These are phyloP conservation scores for Macrochelys suwanniensis DNA, from an alignment of 2,797 vertebrate species.

Conservation along the genomic window DNA sequence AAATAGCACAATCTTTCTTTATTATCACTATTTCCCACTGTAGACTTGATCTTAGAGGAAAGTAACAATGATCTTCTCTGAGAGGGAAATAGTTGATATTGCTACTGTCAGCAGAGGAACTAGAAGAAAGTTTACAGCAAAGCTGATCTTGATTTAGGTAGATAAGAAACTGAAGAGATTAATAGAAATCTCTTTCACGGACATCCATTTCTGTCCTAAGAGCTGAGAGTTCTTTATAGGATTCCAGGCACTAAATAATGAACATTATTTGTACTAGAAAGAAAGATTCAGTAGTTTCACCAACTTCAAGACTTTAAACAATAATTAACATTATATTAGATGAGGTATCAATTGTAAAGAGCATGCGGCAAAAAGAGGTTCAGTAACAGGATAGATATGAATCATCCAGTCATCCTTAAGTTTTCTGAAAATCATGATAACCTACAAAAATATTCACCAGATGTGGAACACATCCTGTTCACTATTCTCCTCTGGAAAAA, in stretches of 20 bases:
- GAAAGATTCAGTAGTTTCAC: background rate
- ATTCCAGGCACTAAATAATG: background rate
- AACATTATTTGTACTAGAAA: background rate
- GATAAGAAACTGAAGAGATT: slow-evolving; percentile 12
- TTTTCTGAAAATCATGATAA: background rate
- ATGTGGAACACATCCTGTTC: background rate
- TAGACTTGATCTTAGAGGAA: slow-evolving; percentile 50
- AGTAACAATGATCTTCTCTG: slow-evolving; percentile 32
- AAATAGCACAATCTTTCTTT: background rate
- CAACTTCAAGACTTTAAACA: background rate
- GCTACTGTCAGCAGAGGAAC: slow-evolving; percentile 16
- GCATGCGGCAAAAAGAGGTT: background rate
- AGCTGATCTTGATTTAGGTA: slow-evolving; percentile 26
- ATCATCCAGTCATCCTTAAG: background rate
- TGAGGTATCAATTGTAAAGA: background rate
- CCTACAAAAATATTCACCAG: background rate
- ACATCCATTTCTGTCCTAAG: background rate
- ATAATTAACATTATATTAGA: background rate
- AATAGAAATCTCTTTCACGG: background rate
- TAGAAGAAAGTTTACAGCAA: slow-evolving; percentile 19
- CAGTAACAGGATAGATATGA: background rate
- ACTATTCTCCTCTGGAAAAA: background rate
- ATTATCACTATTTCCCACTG: slow-evolving; percentile 5
- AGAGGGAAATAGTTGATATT: slow-evolving; percentile 39
- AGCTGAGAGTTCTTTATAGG: background rate